Conservation (phyloP, 2,888 invertebrate species). For the Rhamnusium bicolor region DNA sequence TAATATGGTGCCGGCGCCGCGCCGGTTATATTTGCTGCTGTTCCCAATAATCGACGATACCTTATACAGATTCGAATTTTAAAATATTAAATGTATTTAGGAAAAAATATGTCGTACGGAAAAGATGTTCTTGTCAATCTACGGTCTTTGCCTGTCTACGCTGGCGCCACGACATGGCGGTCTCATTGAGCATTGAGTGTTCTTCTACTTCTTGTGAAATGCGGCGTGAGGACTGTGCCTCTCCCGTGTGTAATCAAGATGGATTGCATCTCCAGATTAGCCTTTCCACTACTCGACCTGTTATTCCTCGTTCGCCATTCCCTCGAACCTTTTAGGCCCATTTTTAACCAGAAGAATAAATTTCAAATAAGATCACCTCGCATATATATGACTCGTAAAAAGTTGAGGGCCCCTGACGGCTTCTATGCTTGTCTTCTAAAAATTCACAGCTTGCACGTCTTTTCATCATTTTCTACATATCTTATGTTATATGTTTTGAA, state of each 20-base stretch:
- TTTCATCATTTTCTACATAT: neutral
- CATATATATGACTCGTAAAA: slow-evolving; percentile 65
- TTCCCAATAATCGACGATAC: neutral
- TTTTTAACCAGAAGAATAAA: slow-evolving; percentile 64
- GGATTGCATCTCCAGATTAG: slow-evolving; percentile 68
- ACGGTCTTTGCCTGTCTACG: slow-evolving; percentile 9
- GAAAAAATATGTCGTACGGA: slow-evolving; percentile 12
- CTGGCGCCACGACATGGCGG: slow-evolving; percentile 41
- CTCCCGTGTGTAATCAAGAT: slow-evolving; percentile 69
- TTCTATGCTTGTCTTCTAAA: slow-evolving; percentile 55
- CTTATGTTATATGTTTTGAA: neutral
- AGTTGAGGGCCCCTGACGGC: slow-evolving; percentile 54
- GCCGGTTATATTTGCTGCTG: no score
- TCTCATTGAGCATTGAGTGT: slow-evolving; percentile 53
- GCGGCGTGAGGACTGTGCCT: slow-evolving; percentile 62
- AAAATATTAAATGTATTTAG: neutral
- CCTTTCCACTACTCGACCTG: slow-evolving; percentile 58
- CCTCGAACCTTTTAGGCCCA: slow-evolving; percentile 58
- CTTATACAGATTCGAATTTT: neutral
- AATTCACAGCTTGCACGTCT: slow-evolving; percentile 58
- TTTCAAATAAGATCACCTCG: slow-evolving; percentile 65
- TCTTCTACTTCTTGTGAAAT: slow-evolving; percentile 64
- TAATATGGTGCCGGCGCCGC: no score
- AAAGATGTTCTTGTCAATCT: slow-evolving; percentile 35
- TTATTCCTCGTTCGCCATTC: slow-evolving; percentile 47